Evolutionary conservation across 2,113 vertebrate genomes (phyloP), one percentile per base, ranked within the genome.

Genomic region (Phaethornis superciliosus): DNA sequence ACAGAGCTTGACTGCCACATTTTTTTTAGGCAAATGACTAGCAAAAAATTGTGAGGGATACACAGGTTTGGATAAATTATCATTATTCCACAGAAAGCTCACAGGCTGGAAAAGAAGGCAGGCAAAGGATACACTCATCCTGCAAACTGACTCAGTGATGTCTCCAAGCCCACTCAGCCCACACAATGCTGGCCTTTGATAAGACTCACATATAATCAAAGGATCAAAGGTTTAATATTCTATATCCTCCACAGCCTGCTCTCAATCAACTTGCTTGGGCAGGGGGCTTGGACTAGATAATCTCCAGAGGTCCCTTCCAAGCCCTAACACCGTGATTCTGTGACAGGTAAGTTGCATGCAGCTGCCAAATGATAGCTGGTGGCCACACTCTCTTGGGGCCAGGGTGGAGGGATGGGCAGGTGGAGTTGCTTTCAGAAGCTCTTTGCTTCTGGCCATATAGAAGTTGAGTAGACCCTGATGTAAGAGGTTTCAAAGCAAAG

Each of bases 361-460:
- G 67, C 49, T 88, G 54, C 49, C 72, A 91, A 91, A 91, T 54
- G 40, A 85, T 13, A 58, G 49, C 40, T 58, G 44, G 22, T n/a
- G 40, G 58, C 67, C 37, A 7, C 8, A 27, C 20, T 67, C 32
- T 77, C 35, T 60, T 0, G 0, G 79, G 46, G 17, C 3, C 3
- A 56, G 15, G 15, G 42, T 2, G 2, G 28, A 44, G 16, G 10
- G 3, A 10, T 46, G 47, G 52, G 16, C 42, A 23, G 32, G 15
- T 35, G 26, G 15, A 37, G 30, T 3, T 81, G 19, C 28, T 89
- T 67, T 86, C 51, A 47, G 35, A 56, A 42, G 35, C 47, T n/a
- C 17, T 85, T 93, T 85, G 26, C 21, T 80, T 80, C n/a, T 80
- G 59, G 14, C 5, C 5, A 26, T 2, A 0, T 33, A 14, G 37